phyloP scores from a whole-genome alignment of 2,797 vertebrate species.

The Rhincodon typus region DNA sequence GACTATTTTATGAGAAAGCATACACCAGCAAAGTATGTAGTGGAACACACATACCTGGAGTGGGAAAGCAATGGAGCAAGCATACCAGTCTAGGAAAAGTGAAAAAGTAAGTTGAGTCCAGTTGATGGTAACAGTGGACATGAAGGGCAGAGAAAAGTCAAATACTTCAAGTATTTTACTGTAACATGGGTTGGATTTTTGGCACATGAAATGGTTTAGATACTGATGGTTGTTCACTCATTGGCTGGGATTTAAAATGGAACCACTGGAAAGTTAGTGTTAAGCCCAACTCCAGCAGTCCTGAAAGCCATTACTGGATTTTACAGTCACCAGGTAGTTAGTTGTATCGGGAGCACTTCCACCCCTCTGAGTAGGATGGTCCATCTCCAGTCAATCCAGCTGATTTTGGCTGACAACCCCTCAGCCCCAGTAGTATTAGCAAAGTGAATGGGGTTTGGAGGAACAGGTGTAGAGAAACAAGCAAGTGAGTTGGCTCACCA shows the following conservation, averaged over 20 bases:
- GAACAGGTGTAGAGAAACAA: neutral
- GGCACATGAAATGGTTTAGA: neutral
- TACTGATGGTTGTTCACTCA: neutral
- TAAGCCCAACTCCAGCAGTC: neutral
- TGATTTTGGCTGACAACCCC: neutral
- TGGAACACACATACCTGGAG: neutral
- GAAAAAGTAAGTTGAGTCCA: neutral
- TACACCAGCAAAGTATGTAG: neutral
- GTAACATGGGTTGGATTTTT: neutral
- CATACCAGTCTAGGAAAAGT: neutral
- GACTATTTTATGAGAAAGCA: neutral
- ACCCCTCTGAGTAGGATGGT: no score
- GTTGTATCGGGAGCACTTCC: neutral
- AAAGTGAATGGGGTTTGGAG: no score
- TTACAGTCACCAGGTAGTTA: neutral
- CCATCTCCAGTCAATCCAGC: neutral
- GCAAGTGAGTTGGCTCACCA: neutral
- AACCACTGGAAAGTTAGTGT: neutral
- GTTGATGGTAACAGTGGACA: neutral
- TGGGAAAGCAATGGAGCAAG: neutral
- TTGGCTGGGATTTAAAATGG: neutral
- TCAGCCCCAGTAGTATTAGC: neutral
- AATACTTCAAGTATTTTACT: neutral
- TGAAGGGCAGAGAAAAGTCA: neutral
- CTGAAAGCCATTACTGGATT: neutral